A percentile compares a stretch with the other conserved stretches of the same genome.
phyloP scores from a whole-genome alignment of 2,113 vertebrate species.

The Oxyura jamaicensis region DNA sequence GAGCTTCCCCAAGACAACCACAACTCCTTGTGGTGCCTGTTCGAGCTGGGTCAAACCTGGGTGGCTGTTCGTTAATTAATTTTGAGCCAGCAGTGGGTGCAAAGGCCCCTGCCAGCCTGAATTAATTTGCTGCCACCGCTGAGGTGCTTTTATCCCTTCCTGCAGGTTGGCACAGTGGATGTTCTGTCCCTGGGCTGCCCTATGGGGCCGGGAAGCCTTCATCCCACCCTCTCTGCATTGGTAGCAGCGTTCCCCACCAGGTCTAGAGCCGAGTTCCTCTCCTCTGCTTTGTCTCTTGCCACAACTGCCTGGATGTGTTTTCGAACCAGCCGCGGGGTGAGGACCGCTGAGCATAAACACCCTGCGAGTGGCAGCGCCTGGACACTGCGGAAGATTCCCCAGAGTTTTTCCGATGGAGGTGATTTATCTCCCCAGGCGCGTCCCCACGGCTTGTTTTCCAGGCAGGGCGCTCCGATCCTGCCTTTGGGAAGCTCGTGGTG shows the following conservation, averaged over 20 bases:
- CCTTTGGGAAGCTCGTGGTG: rapidly evolving
- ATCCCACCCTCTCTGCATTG: background rate
- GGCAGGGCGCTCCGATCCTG: rapidly evolving
- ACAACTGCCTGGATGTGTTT: background rate
- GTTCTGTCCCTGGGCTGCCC: background rate
- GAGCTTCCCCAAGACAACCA: background rate
- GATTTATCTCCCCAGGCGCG: rapidly evolving
- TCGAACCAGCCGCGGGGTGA: rapidly evolving
- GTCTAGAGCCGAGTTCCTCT: background rate
- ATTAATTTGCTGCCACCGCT: background rate
- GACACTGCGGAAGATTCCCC: background rate
- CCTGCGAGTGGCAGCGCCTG: rapidly evolving
- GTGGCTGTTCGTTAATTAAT: background rate
- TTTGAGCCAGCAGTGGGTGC: background rate
- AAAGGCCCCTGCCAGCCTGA: background rate
- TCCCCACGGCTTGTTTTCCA: rapidly evolving
- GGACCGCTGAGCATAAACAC: background rate
- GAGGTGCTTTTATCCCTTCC: too few relatives aligned
- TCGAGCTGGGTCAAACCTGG: rapidly evolving
- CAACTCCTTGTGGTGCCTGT: rapidly evolving
- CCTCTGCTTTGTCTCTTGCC: background rate
- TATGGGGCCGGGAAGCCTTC: rapidly evolving
- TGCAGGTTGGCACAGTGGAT: background rate
- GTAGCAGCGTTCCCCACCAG: rapidly evolving
- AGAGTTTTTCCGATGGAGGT: background rate